Percentiles rank a stretch among this genome's conserved stretches.
phyloP scores from a whole-genome alignment of 2,113 vertebrate genomes.

The Brachyhypopomus gauderio region DNA sequence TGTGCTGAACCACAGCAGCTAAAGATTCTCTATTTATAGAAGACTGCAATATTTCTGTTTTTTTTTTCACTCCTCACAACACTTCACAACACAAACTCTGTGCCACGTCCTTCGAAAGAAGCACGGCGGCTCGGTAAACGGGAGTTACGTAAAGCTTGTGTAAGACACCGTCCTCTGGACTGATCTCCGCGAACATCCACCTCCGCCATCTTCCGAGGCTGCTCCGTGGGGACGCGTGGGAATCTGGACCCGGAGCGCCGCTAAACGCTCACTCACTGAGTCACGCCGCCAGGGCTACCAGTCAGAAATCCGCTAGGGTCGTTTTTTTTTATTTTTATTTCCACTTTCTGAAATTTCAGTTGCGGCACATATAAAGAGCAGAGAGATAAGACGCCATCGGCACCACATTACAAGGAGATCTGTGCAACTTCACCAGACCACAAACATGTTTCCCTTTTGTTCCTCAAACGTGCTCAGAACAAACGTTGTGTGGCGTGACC shows the following conservation, averaged over 20 bases:
- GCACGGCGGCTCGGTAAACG: not conserved
- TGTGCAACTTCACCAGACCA: no score
- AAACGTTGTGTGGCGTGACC: no score
- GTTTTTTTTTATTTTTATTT: no score
- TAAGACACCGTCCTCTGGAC: slow-evolving; percentile 29
- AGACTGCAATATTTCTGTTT: not conserved
- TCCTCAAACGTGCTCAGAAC: no score
- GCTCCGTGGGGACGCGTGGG: not conserved
- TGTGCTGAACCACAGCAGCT: not conserved
- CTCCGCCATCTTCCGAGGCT: not conserved
- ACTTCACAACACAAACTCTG: not conserved
- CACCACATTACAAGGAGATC: no score
- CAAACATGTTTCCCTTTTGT: no score
- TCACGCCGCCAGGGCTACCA: no score
- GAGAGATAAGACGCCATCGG: no score
- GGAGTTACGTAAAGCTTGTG: slow-evolving; percentile 45
- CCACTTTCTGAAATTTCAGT: no score
- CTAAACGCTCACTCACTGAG: not conserved
- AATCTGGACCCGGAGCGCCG: not conserved
- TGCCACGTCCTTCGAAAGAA: not conserved
- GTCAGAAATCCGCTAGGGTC: not conserved
- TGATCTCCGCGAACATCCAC: slow-evolving; percentile 12
- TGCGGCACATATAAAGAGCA: no score
- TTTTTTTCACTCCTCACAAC: slow-evolving; percentile 24
- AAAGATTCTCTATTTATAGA: not conserved